Percentiles rank a stretch among this genome's conserved stretches.
Evolutionary conservation across 2,113 vertebrate genomes (phyloP).

Genomic region (Chrysochloris asiatica): DNA sequence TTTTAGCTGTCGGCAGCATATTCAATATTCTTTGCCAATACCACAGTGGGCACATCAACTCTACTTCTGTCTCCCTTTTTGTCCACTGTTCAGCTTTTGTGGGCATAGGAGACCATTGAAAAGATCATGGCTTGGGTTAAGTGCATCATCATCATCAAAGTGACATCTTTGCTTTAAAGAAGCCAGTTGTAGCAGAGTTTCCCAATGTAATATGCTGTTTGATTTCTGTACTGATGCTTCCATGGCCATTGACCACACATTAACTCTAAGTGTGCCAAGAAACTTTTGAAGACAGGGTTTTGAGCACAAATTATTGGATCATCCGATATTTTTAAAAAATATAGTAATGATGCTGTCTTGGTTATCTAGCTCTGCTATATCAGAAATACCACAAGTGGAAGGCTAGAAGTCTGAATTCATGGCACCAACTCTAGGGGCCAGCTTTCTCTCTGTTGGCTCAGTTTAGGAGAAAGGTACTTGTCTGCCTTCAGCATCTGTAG

Average conservation of each 20-base stretch:
- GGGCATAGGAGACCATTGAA: neutral
- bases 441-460: too few species aligned
- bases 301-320: neutral
- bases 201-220: neutral
- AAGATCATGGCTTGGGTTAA: neutral
- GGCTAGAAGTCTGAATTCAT: too few species aligned
- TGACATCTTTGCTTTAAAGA: neutral
- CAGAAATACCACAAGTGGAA: too few species aligned
- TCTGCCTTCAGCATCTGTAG: too few species aligned
- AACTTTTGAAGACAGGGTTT: neutral
- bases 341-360: neutral
- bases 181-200: neutral
- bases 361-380: too few species aligned
- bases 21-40: neutral
- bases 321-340: neutral
- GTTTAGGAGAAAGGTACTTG: too few species aligned
- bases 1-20: neutral
- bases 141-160: neutral
- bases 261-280: neutral
- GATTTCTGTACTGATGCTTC: neutral
- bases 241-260: neutral
- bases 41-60: neutral
- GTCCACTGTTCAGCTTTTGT: neutral
- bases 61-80: neutral
- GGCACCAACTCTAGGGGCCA: too few species aligned